These are phyloP conservation scores for Troglohyphantes excavatus DNA, from an alignment of 2,888 invertebrate genomes.

Conservation along the genomic window DNA sequence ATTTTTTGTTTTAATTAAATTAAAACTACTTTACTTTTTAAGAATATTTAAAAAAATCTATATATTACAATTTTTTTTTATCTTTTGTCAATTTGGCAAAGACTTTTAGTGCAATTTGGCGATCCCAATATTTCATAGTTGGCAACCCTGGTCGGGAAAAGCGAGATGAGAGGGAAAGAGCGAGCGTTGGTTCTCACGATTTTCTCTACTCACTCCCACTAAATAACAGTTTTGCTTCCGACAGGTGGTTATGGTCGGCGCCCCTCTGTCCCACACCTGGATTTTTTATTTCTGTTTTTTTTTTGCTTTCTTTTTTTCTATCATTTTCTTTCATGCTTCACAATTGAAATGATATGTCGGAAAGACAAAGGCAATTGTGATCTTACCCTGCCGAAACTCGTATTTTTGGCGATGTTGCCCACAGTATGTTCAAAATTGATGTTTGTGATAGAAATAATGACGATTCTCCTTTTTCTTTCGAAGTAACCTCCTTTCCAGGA, in stretches of 20 bases:
- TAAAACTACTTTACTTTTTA: too few species aligned
- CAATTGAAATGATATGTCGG: slow-evolving; percentile 28
- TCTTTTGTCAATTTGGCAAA: too few species aligned
- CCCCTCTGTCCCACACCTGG: slow-evolving; percentile 73
- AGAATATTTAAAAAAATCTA: too few species aligned
- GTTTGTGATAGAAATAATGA: neutral
- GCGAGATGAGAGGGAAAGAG: slow-evolving; percentile 17
- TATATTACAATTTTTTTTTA: too few species aligned
- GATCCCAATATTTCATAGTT: too few species aligned
- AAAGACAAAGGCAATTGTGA: slow-evolving; percentile 20
- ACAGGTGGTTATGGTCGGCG: slow-evolving; percentile 72
- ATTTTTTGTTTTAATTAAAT: too few species aligned
- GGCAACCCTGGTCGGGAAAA: neutral
- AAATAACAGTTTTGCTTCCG: slow-evolving; percentile 76
- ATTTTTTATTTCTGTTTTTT: slow-evolving; percentile 49
- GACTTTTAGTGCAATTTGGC: too few species aligned
- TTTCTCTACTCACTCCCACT: slow-evolving; percentile 64
- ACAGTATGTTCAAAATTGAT: neutral
- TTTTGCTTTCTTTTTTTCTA: slow-evolving; percentile 3
- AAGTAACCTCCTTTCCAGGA: too few species aligned
- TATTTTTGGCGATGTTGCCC: neutral
- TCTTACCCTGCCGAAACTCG: slow-evolving; percentile 1
- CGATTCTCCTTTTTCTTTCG: too few species aligned
- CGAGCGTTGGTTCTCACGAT: slow-evolving; percentile 61
- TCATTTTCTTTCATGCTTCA: slow-evolving; percentile 8